Evolutionary conservation across 2,888 invertebrate genomes (phyloP).

Genomic region (Maniola hyperantus): DNA sequence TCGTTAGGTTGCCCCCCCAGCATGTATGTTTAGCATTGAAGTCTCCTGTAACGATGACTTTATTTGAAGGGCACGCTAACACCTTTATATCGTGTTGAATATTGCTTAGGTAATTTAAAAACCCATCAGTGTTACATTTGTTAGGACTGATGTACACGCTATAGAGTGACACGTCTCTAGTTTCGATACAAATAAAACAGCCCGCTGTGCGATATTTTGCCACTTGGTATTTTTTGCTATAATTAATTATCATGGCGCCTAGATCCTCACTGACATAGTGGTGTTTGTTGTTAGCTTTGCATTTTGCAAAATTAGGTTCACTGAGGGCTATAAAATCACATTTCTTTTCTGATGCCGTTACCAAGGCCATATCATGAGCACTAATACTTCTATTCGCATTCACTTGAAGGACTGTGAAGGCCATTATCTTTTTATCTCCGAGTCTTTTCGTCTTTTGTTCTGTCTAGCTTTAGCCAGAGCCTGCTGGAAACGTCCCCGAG

Average conservation of each 20-base stretch:
- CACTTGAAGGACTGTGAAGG: background rate
- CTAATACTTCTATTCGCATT: background rate
- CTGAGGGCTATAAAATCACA: too few species aligned
- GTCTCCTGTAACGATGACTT: background rate
- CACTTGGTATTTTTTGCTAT: background rate
- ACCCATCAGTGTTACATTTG: background rate
- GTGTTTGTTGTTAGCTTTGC: too few species aligned
- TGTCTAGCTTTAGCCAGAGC: background rate
- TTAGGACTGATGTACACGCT: background rate
- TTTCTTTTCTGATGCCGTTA: too few species aligned
- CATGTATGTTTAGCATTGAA: too few species aligned
- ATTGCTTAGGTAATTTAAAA: background rate
- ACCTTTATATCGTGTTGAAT: background rate
- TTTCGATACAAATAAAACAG: background rate
- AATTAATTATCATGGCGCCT: background rate
- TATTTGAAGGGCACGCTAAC: background rate
- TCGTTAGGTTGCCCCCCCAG: background rate
- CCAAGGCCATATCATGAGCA: background rate
- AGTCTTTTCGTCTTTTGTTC: background rate
- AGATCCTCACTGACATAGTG: background rate
- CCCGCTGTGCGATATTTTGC: background rate
- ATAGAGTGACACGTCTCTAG: background rate
- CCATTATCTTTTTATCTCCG: background rate
- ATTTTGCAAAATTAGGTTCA: too few species aligned
- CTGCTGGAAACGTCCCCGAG: too few species aligned